Evolutionary conservation across 2,888 invertebrate species (phyloP).

Genomic region (Coelinius sp.): DNA sequence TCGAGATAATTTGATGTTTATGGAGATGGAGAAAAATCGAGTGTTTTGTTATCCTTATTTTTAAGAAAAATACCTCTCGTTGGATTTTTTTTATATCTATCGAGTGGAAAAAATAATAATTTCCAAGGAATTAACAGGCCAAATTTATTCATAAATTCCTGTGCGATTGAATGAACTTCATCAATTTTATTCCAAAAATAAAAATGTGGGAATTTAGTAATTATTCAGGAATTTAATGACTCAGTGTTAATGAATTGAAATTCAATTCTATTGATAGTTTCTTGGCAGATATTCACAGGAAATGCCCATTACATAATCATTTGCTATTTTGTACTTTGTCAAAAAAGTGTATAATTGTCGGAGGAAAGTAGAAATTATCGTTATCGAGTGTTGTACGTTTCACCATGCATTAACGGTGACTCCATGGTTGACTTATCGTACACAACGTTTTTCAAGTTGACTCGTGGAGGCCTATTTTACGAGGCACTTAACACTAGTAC

Average conservation of each 20-base stretch:
- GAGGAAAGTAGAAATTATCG: not conserved
- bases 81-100: too few relatives aligned
- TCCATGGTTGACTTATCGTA: conserved; percentile 46
- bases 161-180: not conserved
- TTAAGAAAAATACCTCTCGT: too few relatives aligned
- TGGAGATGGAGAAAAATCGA: too few relatives aligned
- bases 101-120: not conserved
- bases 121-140: not conserved
- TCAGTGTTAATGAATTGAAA: not conserved
- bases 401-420: conserved; percentile 32
- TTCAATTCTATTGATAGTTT: not conserved
- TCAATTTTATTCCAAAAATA: not conserved
- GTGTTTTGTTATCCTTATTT: too few relatives aligned
- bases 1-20: too few relatives aligned
- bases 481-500: conserved; percentile 49
- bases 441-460: conserved; percentile 43
- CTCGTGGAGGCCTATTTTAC: conserved; percentile 44
- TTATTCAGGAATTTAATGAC: conserved; percentile 2
- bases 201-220: not conserved
- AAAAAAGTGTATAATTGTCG: not conserved
- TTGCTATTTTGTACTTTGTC: not conserved
- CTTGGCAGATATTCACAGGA: not conserved
- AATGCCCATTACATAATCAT: not conserved
- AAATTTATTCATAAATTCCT: not conserved
- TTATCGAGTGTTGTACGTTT: conserved; percentile 3